These are phyloP conservation scores for Drosophila serrata DNA, from an alignment of 1,140 invertebrate genomes.

Conservation along the genomic window DNA sequence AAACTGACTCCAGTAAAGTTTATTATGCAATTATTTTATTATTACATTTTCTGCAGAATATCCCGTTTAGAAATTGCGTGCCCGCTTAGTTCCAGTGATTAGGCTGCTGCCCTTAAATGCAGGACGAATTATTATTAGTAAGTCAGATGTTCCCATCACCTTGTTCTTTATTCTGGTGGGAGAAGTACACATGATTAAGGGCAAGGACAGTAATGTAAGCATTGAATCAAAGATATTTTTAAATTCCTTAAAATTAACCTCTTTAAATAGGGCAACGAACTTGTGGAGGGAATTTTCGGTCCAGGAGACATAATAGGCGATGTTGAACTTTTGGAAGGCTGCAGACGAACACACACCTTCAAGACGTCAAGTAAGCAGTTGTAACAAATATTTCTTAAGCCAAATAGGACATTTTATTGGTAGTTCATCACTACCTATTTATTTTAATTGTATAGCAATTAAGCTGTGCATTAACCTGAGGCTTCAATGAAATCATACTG, in stretches of 20 bases:
- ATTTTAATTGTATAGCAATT: neutral
- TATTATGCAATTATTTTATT: neutral
- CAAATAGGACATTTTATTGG: no score
- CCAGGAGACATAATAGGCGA: constrained; percentile 61
- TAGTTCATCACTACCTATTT: neutral
- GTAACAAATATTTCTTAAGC: neutral
- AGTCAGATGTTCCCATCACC: constrained; percentile 31
- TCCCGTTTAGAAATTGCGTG: constrained; percentile 44
- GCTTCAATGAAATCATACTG: neutral
- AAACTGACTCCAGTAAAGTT: constrained; percentile 36
- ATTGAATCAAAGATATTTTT: neutral
- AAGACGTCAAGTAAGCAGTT: constrained; percentile 40
- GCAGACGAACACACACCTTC: constrained; percentile 23
- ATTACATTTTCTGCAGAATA: neutral
- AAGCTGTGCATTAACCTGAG: neutral
- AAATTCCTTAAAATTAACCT: neutral
- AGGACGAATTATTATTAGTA: constrained; percentile 41
- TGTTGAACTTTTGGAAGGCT: constrained; percentile 36
- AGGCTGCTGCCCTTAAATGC: constrained; percentile 33
- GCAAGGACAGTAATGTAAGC: neutral
- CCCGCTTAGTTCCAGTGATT: constrained; percentile 44
- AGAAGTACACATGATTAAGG: constrained; percentile 42
- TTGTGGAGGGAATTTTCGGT: constrained; percentile 33
- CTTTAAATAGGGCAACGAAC: neutral
- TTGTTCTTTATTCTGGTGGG: constrained; percentile 50